phyloP scores from a whole-genome alignment of 1,140 invertebrate genomes.

The Coptotermes formosanus region DNA sequence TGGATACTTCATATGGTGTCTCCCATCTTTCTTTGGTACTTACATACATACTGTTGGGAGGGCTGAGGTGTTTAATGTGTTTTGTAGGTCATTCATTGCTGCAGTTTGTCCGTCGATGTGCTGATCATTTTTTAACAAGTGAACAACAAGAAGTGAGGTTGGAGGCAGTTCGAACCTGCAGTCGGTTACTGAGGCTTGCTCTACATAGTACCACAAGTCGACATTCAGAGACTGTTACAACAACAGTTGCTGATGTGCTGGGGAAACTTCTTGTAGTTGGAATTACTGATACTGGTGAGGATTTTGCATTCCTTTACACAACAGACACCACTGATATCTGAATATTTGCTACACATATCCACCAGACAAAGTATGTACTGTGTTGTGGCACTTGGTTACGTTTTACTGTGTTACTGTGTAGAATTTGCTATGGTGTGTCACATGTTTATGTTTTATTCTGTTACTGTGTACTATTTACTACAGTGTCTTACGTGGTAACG shows the following conservation, averaged over 20 bases:
- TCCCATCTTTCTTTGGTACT: too few relatives aligned
- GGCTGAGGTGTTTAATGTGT: background rate
- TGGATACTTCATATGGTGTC: too few relatives aligned
- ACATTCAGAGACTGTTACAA: constrained; percentile 76
- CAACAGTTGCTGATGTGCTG: constrained; percentile 84
- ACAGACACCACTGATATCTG: too few relatives aligned
- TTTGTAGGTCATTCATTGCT: constrained; percentile 78
- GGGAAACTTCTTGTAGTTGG: constrained; percentile 88
- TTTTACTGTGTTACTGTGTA: too few relatives aligned
- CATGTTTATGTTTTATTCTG: too few relatives aligned
- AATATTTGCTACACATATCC: too few relatives aligned
- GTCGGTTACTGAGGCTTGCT: constrained; percentile 79
- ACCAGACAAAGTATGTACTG: too few relatives aligned
- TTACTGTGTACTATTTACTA: too few relatives aligned
- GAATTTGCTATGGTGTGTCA: too few relatives aligned
- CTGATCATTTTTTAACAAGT: constrained; percentile 88
- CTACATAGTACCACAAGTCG: constrained; percentile 59
- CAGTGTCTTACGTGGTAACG: too few relatives aligned
- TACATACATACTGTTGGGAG: too few relatives aligned
- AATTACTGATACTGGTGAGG: constrained; percentile 77
- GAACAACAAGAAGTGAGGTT: constrained; percentile 90
- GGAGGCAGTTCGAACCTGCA: constrained; percentile 82
- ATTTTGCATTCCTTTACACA: background rate
- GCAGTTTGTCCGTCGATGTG: constrained; percentile 89
- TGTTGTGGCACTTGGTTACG: too few relatives aligned